Evolutionary conservation across 1,140 invertebrate species (phyloP), one percentile per base, ranked within the genome.

Genomic region (Drosophila punjabiensis): DNA sequence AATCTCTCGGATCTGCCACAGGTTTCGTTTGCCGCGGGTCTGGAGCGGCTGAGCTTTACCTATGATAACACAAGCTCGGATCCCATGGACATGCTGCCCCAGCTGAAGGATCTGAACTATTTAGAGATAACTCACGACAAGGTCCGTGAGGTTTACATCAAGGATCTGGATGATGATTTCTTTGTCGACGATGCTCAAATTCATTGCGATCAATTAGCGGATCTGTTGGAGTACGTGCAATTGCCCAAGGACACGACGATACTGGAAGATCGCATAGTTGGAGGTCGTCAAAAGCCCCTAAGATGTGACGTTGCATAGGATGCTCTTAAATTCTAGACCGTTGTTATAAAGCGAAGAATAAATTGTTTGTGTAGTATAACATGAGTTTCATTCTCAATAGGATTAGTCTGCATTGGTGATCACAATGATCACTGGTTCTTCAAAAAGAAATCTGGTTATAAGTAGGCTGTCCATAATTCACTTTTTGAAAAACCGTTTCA

Each of bases 1-100:
- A 39, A 70, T 14, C 32, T 88, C 24, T 66, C 48, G 5, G 53
- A 52, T 1, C 58, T 84, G 32, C 85, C 85, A 1, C 9, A 58
- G 20, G 66, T 82, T 9, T 64, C 70, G 48, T 53, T 53, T 7
- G 67, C 78, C 13, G 61, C 52, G 13, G 52, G 68, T 2, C 18
- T 88, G 52, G 60, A 89, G 48, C 69, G 86, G 9, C 30, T 88
- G 13, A 88, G 78, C 43, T 66, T 88, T 13, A 79, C 85, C 5
- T 73, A 67, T 33, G 64, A 47, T 20, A 81, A 81, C 20, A 20
- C 24, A 3, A 75, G 47, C 4, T 41, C 66, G 18, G 68, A 75
- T 59, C 60, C 68, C 3, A 60, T 48, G 30, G 52, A 70, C 24
- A 81, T 89, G 47, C 18, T 89, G n/a, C 28, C 58, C 0, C 41